Percentiles rank a stretch among this genome's conserved stretches.
Evolutionary conservation across 2,797 vertebrate species (phyloP).

Genomic region (Peromyscus aztecus): DNA sequence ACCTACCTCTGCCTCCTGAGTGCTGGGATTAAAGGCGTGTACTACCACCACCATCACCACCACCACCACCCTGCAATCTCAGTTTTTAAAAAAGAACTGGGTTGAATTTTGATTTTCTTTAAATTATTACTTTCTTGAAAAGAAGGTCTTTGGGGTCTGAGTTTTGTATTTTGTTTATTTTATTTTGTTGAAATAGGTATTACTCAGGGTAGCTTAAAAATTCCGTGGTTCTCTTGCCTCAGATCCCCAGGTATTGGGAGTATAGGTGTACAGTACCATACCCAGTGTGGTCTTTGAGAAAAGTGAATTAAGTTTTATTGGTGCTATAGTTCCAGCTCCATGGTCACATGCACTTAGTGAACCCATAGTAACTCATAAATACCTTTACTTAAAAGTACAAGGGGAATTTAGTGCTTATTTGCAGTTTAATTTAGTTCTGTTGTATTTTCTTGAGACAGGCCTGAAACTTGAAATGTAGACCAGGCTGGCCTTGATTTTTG

Average conservation of each 20-base stretch:
- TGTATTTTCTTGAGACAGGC: background rate
- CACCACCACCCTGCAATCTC: background rate
- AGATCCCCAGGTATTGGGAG: background rate
- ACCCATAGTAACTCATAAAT: background rate
- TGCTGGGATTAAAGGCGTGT: background rate
- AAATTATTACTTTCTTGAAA: slow-evolving; percentile 57
- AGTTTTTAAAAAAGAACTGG: background rate
- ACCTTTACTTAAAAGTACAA: slow-evolving; percentile 55
- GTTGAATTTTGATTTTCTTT: slow-evolving; percentile 55
- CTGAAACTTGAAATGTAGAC: background rate
- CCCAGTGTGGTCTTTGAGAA: background rate
- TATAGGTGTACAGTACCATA: background rate
- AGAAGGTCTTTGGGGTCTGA: background rate
- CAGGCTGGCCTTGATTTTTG: background rate
- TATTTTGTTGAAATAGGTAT: background rate
- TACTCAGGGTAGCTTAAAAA: background rate
- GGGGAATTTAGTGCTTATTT: background rate
- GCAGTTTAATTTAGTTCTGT: background rate
- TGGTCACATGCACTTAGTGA: background rate
- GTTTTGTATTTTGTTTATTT: background rate
- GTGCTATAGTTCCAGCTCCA: background rate
- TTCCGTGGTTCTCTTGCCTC: background rate
- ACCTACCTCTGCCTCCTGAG: background rate
- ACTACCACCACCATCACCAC: background rate
- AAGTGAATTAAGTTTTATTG: background rate